Conservation (phyloP, 2,888 invertebrate species). For the Eulithis testata region DNA sequence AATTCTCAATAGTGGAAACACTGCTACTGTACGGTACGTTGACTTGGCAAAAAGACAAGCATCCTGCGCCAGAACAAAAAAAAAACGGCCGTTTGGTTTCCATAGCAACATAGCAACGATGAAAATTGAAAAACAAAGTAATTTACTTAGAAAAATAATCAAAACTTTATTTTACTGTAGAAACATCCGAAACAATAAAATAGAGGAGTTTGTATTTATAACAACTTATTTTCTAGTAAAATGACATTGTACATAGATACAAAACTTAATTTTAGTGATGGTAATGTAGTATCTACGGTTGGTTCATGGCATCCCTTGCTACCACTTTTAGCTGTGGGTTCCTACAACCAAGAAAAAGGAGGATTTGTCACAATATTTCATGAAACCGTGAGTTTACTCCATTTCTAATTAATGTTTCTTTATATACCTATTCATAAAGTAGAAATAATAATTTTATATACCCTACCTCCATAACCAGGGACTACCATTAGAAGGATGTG, state of each 20-base stretch:
- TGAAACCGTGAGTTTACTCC: slow-evolving; percentile 87
- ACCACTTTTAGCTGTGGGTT: slow-evolving; percentile 93
- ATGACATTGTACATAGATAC: slow-evolving; percentile 87
- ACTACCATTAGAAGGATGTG: slow-evolving; percentile 89
- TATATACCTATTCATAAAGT: too few species aligned
- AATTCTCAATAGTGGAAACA: too few species aligned
- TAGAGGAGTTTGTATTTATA: too few species aligned
- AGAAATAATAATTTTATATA: background rate
- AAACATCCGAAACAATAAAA: background rate
- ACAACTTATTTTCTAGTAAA: slow-evolving; percentile 3
- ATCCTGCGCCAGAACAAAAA: too few species aligned
- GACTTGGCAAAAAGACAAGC: too few species aligned
- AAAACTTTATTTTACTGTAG: too few species aligned
- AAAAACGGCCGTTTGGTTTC: background rate
- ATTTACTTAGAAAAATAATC: too few species aligned
- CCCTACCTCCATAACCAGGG: slow-evolving; percentile 80
- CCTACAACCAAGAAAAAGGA: slow-evolving; percentile 94
- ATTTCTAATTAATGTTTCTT: too few species aligned
- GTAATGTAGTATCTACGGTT: slow-evolving; percentile 91
- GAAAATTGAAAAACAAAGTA: background rate
- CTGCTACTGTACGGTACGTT: too few species aligned
- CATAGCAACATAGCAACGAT: too few species aligned
- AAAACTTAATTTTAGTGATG: slow-evolving; percentile 90
- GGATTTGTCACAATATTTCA: slow-evolving; percentile 95
- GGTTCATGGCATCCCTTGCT: slow-evolving; percentile 93